phyloP scores from a whole-genome alignment of 1,140 invertebrate genomes.

The Pectinophora gossypiella region DNA sequence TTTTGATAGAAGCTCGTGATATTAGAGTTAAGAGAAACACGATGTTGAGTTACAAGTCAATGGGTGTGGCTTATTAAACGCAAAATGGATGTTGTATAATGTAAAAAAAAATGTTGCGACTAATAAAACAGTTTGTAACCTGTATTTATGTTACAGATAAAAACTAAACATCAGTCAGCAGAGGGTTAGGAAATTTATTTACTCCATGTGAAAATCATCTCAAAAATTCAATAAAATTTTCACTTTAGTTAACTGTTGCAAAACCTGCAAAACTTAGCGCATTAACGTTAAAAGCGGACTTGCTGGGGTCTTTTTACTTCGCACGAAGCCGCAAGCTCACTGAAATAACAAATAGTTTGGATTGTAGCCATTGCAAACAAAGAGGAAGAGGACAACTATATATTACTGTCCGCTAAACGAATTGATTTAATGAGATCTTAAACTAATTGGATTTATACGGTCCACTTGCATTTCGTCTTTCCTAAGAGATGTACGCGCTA shows the following conservation, averaged over 20 bases:
- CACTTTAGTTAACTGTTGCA: not conserved
- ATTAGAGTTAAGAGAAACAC: too few species aligned
- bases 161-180: not conserved
- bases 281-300: conserved; percentile 1
- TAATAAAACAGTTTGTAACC: not conserved
- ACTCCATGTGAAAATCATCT: too few species aligned
- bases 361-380: conserved; percentile 64
- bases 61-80: not conserved
- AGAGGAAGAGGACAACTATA: conserved; percentile 47
- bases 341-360: conserved; percentile 69
- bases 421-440: conserved; percentile 69
- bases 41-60: too few species aligned
- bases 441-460: conserved; percentile 66
- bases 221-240: not conserved
- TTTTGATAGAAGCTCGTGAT: conserved; percentile 14
- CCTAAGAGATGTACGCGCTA: conserved; percentile 41
- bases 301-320: conserved; percentile 27
- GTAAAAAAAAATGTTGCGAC: not conserved
- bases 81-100: not conserved
- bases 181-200: too few species aligned
- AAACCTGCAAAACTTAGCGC: conserved; percentile 3
- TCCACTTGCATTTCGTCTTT: conserved; percentile 51
- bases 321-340: conserved; percentile 27
- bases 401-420: conserved; percentile 59
- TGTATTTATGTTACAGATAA: not conserved